These are phyloP conservation scores for Belgica antarctica DNA, from an alignment of 2,888 invertebrate species.

Conservation along the genomic window DNA sequence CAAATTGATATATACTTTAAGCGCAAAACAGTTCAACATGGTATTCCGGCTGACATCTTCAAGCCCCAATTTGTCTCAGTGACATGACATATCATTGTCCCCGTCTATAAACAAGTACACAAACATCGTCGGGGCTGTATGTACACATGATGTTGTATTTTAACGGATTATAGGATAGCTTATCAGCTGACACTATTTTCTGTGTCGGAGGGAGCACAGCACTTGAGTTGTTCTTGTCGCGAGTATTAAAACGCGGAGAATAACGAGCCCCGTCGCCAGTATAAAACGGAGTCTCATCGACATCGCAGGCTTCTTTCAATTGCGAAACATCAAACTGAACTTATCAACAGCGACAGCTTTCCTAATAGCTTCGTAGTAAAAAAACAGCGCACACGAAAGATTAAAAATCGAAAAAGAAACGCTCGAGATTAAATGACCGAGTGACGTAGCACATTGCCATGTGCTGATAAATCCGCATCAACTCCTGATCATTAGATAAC, in stretches of 20 bases:
- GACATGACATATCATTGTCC: no score
- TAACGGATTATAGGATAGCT: conserved; percentile 31
- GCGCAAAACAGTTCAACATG: no score
- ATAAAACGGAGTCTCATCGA: conserved; percentile 26
- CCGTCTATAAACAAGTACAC: no score
- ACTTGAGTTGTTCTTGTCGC: conserved; percentile 27
- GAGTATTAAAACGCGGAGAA: conserved; percentile 36
- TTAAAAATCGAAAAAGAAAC: neutral
- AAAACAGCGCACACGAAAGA: neutral
- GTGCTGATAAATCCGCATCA: neutral
- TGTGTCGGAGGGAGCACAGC: no score
- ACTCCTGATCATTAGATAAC: neutral
- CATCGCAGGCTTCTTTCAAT: conserved; percentile 24
- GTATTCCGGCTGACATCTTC: no score
- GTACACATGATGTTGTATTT: conserved; percentile 18
- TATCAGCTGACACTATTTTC: conserved; percentile 21
- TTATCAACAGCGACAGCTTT: neutral
- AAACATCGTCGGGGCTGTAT: neutral
- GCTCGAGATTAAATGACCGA: neutral
- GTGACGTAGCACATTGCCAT: neutral
- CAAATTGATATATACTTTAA: neutral
- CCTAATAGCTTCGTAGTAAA: neutral
- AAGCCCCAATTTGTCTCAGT: no score
- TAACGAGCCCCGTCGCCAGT: conserved; percentile 21
- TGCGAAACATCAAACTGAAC: neutral